Conservation (phyloP, 1,140 invertebrate species). For the Drosophila tani region DNA sequence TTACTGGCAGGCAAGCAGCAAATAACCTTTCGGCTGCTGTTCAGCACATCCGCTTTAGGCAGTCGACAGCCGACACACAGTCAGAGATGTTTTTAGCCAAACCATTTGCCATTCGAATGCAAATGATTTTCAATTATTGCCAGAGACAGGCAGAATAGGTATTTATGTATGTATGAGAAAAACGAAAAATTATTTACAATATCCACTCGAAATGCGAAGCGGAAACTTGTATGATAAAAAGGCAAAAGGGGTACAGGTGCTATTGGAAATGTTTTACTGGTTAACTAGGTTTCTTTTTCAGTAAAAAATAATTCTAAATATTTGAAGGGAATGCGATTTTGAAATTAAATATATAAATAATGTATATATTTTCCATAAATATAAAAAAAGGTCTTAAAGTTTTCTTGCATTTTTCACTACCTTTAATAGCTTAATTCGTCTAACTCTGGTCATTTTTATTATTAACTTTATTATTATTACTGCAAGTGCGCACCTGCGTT, state of each 20-base stretch:
- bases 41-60: constrained; percentile 66
- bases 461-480: not conserved
- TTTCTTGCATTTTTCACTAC: not conserved
- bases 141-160: constrained; percentile 33
- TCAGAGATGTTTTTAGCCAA: constrained; percentile 48
- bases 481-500: constrained; percentile 15
- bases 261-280: not conserved
- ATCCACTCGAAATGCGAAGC: constrained; percentile 50
- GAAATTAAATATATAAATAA: not conserved
- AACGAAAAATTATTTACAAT: constrained; percentile 47
- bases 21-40: constrained; percentile 43
- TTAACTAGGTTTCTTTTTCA: not conserved
- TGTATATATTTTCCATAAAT: no score
- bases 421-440: not conserved
- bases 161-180: constrained; percentile 63
- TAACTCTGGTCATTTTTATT: no score
- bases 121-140: constrained; percentile 71
- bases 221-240: constrained; percentile 70
- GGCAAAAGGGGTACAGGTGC: not conserved
- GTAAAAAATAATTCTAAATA: not conserved
- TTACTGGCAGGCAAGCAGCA: constrained; percentile 10
- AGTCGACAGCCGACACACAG: constrained; percentile 30
- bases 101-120: constrained; percentile 79
- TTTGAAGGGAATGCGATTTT: not conserved
- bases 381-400: no score